Evolutionary conservation across 2,797 vertebrate species (phyloP).

Genomic region (Muscicapa striata): DNA sequence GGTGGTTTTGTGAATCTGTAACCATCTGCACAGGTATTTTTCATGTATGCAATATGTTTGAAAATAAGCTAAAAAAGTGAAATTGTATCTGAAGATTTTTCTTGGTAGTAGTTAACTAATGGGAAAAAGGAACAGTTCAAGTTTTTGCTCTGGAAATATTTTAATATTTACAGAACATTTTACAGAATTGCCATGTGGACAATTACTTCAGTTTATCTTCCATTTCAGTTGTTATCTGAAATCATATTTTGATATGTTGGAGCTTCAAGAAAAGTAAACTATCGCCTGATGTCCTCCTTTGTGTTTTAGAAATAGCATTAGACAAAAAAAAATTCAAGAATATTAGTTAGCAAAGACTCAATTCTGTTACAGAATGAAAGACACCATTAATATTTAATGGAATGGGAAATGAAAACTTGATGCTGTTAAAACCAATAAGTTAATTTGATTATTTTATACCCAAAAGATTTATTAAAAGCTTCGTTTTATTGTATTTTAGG

Average conservation of each 20-base stretch:
- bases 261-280: background rate
- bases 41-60: background rate
- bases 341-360: background rate
- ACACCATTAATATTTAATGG: background rate
- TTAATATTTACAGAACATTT: background rate
- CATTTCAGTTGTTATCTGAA: background rate
- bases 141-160: background rate
- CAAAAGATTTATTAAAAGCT: background rate
- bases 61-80: background rate
- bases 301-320: background rate
- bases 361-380: background rate
- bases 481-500: background rate
- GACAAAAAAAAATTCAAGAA: background rate
- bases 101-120: background rate
- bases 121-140: background rate
- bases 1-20: background rate
- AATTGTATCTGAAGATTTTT: background rate
- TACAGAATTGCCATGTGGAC: background rate
- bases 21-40: background rate
- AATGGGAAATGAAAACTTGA: background rate
- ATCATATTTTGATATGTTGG: background rate
- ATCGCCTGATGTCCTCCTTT: background rate
- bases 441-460: background rate
- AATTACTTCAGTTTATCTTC: background rate
- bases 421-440: background rate